Evolutionary conservation across 2,113 vertebrate genomes (phyloP).

Genomic region (Thamnaconus septentrionalis): DNA sequence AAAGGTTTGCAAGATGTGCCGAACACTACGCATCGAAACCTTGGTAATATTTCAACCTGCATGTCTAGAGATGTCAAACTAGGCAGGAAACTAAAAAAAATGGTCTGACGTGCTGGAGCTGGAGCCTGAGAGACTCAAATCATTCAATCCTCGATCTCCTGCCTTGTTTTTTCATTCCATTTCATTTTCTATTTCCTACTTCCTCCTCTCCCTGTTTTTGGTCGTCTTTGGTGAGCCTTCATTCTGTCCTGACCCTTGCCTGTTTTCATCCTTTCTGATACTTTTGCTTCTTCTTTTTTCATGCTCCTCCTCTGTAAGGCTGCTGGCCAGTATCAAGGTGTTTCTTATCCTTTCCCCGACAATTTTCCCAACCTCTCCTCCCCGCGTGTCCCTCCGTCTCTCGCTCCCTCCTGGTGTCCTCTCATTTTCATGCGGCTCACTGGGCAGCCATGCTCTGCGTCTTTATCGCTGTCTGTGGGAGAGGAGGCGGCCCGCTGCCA

Average conservation of each 20-base stretch:
- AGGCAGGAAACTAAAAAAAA: too few relatives aligned
- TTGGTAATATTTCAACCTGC: too few relatives aligned
- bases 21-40: too few relatives aligned
- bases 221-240: neutral
- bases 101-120: too few relatives aligned
- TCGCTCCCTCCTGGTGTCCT: constrained; percentile 2
- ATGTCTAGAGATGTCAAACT: too few relatives aligned
- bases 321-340: constrained; percentile 29
- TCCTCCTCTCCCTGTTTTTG: too few relatives aligned
- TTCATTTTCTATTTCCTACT: constrained; percentile 11
- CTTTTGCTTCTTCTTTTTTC: neutral
- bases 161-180: neutral
- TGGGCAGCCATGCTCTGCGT: constrained; percentile 43
- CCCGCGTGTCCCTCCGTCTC: constrained; percentile 19
- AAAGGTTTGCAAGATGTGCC: too few relatives aligned
- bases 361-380: neutral
- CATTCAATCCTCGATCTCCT: too few relatives aligned
- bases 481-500: constrained; percentile 66
- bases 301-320: neutral
- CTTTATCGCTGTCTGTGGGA: constrained; percentile 75
- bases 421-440: constrained; percentile 52
- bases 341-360: constrained; percentile 26
- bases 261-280: neutral
- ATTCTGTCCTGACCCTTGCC: constrained; percentile 6
- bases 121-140: too few relatives aligned